Base-by-base conservation (phyloP, 1,140 invertebrate genomes). In the Oncopeltus fasciatus region DNA sequence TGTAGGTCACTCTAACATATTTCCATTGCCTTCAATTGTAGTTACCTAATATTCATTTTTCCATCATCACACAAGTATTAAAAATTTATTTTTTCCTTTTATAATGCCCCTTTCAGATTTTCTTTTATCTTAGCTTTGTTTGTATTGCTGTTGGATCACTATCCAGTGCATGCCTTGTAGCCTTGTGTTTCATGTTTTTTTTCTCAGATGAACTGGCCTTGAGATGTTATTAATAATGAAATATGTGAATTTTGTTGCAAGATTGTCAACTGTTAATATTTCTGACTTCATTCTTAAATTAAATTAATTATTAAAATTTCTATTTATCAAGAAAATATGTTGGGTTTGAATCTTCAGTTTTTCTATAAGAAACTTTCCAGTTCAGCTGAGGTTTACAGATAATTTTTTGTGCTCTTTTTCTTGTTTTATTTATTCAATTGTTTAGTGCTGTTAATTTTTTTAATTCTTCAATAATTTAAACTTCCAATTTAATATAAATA, bases 161-260 rank as follows among this genome's bases (percentile, higher is more conserved):
- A 8, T 38, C 31, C 31, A 38, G 5, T 38, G 31, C 31, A 38
- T 38, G 31, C 5, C 5, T 38, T 38, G 31, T 38, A 38, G 14
- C n/a, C n/a, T n/a, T n/a, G n/a, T n/a, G n/a, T 46, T 46, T n/a
- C 21, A 20, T 46, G 18, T 46, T n/a, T 24, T 24, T 24, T 53
- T 53, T 20, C 49, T 53, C 49, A 53, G 49, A 24, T 53, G 49
- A 53, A 53, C 49, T 53, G 49, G 24, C 49, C 49, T 53, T 53
- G 49, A 53, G 24, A 14, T n/a, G n/a, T n/a, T n/a, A n/a, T n/a
- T n/a, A n/a, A n/a, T n/a, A n/a, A n/a, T n/a, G n/a, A n/a, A n/a
- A n/a, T n/a, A n/a, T n/a, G n/a, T n/a, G n/a, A n/a, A n/a, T n/a
- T n/a, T n/a, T n/a, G n/a, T n/a, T n/a, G n/a, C n/a, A n/a, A n/a